Evolutionary conservation across 2,113 vertebrate genomes (phyloP).

Genomic region (Polyodon spathula): DNA sequence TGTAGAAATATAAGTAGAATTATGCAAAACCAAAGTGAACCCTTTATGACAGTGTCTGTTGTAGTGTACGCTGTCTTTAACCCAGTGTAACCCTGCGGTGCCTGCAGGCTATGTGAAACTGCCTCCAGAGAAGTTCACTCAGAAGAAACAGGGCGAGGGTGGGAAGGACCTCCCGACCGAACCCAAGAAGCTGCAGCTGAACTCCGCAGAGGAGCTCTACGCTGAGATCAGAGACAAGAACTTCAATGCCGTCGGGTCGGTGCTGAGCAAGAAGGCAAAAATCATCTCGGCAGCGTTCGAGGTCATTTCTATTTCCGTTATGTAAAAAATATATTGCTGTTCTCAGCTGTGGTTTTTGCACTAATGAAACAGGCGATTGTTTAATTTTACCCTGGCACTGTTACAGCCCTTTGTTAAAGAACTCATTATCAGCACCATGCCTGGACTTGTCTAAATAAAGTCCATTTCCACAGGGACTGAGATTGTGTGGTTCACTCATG

Average conservation of each 20-base stretch:
- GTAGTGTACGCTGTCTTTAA: background rate
- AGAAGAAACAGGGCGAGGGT: constrained; percentile 82
- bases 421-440: constrained; percentile 33
- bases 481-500: background rate
- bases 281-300: constrained; percentile 96
- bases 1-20: too few species aligned
- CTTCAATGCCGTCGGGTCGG: constrained; percentile 90
- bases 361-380: constrained; percentile 42
- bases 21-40: too few species aligned
- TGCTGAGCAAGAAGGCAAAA: constrained; percentile 96
- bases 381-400: background rate
- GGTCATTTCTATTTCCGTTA: constrained; percentile 45
- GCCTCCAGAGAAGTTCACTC: constrained; percentile 90
- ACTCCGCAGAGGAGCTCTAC: constrained; percentile 91
- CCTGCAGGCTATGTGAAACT: constrained; percentile 82
- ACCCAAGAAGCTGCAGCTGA: constrained; percentile 89
- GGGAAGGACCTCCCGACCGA: constrained; percentile 89
- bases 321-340: background rate
- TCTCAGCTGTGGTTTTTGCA: constrained; percentile 22
- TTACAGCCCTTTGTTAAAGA: background rate
- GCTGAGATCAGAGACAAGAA: constrained; percentile 96
- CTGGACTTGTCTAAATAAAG: constrained; percentile 31
- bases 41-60: background rate
- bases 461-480: background rate
- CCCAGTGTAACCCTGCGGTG: background rate